Percentiles rank a stretch among this genome's conserved stretches.
Evolutionary conservation across 2,797 vertebrate genomes (phyloP).

Genomic region (Holocentrus rufus): DNA sequence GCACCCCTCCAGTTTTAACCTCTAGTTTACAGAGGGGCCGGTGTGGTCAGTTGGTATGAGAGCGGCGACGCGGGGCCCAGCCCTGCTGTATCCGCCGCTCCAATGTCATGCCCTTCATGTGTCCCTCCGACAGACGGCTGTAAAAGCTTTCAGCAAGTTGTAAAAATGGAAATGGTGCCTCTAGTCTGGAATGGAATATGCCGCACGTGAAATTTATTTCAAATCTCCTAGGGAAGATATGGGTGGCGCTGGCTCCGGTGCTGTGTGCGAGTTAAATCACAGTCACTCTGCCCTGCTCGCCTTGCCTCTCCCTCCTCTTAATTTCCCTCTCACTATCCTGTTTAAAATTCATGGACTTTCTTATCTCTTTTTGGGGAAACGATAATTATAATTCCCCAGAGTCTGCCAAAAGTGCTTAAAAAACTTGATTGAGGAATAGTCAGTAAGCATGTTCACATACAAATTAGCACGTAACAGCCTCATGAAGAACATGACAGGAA

Average conservation of each 20-base stretch:
- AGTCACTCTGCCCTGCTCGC: conserved; percentile 45
- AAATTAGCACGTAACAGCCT: conserved; percentile 54
- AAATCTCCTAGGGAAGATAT: conserved; percentile 76
- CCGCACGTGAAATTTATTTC: conserved; percentile 79
- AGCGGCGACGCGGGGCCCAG: conserved; percentile 44
- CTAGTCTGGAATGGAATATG: conserved; percentile 77
- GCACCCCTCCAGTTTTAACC: conserved; percentile 16
- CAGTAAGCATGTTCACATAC: conserved; percentile 57
- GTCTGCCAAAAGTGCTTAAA: conserved; percentile 73
- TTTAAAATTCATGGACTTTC: conserved; percentile 86
- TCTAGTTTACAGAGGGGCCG: conserved; percentile 24
- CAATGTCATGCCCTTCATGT: conserved; percentile 79
- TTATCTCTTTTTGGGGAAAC: conserved; percentile 78
- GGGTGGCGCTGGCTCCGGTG: conserved; percentile 50
- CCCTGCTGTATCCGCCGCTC: conserved; percentile 28
- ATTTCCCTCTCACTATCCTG: conserved; percentile 78
- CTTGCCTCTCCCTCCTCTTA: conserved; percentile 60
- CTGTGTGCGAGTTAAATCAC: conserved; percentile 69
- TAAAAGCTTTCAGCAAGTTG: conserved; percentile 83
- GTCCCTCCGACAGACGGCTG: conserved; percentile 78
- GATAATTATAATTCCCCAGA: conserved; percentile 79
- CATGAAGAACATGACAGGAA: conserved; percentile 42
- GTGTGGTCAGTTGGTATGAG: conserved; percentile 44
- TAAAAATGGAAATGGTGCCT: conserved; percentile 85
- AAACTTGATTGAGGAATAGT: conserved; percentile 69